Base-by-base conservation (phyloP, 1,140 invertebrate species). In the Matsumurasca onukii region DNA sequence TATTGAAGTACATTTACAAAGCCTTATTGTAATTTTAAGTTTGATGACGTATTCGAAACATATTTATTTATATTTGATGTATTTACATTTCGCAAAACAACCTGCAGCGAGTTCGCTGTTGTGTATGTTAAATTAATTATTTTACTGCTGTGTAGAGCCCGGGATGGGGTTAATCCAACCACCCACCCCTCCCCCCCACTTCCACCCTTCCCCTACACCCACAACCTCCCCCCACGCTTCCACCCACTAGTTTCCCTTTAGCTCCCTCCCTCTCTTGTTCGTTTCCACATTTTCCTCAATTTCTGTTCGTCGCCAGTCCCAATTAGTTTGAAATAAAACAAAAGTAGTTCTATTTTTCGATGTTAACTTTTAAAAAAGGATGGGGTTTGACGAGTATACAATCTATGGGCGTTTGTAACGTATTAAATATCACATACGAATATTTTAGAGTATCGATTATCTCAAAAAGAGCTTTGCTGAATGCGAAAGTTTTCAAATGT, bases 91-190 rank as follows among this genome's bases (percentile, higher is more conserved):
- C 17, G 5, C 34, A 39, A 39, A 9, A 39, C 17, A 39, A 39
- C 34, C 34, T 9, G 34, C 17, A 39, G 5, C 34, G 5, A 39
- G 34, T 39, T 39, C 34, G 34, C 17, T 39, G 34, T 39, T 17
- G 55, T 59, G 24, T 59, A 59, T 59, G 55, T 22, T 59, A 59
- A 59, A 59, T 59, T 59, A 59, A 59, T 59, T 59, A 59, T 59
- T 59, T 59, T 59, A 59, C 55, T 59, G 55, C 55, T 59, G 55
- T 59, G 55, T 59, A 22, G 55, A n/a, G 15, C n/a, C 22, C 24
- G 15, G 25, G 55, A 25, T 34, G 61, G 76, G 74, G 68, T 71
- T 71, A 72, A 66, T 31, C n/a, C 76, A 77, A 76, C 73, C 69
- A 76, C 74, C 71, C 64, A 61, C 66, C 73, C 69, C 70, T 71